phyloP scores from a whole-genome alignment of 2,797 vertebrate genomes.

The Smutsia gigantea region DNA sequence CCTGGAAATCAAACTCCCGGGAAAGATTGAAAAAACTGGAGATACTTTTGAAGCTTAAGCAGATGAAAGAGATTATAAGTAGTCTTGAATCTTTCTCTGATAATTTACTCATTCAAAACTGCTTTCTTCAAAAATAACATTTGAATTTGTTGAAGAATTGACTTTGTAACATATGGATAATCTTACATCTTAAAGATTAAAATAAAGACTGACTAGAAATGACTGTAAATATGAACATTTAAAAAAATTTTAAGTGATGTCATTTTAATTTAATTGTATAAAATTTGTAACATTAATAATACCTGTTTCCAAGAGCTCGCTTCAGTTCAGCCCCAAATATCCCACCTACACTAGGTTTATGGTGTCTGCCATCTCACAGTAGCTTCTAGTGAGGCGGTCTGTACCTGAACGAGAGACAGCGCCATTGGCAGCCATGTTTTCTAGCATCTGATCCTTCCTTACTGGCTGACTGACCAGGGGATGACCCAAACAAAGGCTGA shows the following conservation, averaged over 20 bases:
- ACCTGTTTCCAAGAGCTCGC: neutral
- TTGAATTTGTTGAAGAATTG: conserved; percentile 44
- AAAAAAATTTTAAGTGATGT: neutral
- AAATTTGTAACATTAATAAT: neutral
- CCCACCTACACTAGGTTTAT: neutral
- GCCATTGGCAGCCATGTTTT: neutral
- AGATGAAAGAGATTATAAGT: conserved; percentile 63
- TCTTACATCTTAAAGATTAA: conserved; percentile 47
- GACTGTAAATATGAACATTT: conserved; percentile 21
- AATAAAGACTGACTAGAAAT: conserved; percentile 40
- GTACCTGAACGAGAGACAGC: neutral
- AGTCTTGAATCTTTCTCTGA: conserved; percentile 62
- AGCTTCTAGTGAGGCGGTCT: neutral
- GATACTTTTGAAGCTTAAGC: conserved; percentile 62
- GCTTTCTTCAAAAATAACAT: conserved; percentile 45
- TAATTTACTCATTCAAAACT: conserved; percentile 60
- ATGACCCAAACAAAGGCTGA: neutral
- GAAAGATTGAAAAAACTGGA: conserved; percentile 50
- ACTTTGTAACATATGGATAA: conserved; percentile 52
- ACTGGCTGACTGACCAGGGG: neutral
- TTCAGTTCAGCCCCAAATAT: conserved; percentile 1
- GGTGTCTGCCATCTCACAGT: neutral
- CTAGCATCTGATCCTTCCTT: neutral
- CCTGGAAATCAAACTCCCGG: conserved; percentile 25
- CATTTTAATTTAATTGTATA: conserved; percentile 35